Evolutionary conservation across 2,888 invertebrate species (phyloP).

Genomic region (Eutolmus rufibarbis): DNA sequence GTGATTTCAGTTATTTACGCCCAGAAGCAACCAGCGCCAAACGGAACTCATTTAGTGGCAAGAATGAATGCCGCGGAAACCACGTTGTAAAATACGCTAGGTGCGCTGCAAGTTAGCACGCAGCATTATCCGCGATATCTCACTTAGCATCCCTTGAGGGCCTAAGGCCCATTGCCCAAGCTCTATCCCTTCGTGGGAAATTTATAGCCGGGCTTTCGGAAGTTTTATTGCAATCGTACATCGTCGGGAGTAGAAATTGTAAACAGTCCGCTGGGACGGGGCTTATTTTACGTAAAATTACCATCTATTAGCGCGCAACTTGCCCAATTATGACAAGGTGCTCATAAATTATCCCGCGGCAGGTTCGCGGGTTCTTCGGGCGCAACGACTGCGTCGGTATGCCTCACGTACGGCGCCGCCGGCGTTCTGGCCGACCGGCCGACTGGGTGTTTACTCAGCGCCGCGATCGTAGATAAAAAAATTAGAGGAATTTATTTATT

Average conservation of each 20-base stretch:
- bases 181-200: conserved; percentile 7
- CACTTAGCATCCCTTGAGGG: neutral
- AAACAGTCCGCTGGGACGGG: neutral
- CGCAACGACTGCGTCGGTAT: neutral
- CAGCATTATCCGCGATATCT: neutral
- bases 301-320: conserved; percentile 4
- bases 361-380: neutral
- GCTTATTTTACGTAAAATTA: neutral
- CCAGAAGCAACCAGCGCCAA: neutral
- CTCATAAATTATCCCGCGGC: neutral
- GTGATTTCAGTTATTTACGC: neutral
- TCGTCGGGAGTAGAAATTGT: neutral
- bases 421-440: neutral
- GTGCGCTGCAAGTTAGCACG: neutral
- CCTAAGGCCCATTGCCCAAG: neutral
- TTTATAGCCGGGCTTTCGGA: conserved; percentile 41
- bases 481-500: conserved; percentile 18
- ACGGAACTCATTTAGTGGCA: neutral
- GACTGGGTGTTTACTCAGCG: neutral
- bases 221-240: conserved; percentile 29
- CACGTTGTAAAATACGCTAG: neutral
- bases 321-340: conserved; percentile 15
- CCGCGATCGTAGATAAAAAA: neutral
- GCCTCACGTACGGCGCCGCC: neutral
- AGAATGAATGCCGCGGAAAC: neutral